These are phyloP conservation scores for Pseudopipra pipra DNA, from an alignment of 2,113 vertebrate genomes.

Conservation along the genomic window DNA sequence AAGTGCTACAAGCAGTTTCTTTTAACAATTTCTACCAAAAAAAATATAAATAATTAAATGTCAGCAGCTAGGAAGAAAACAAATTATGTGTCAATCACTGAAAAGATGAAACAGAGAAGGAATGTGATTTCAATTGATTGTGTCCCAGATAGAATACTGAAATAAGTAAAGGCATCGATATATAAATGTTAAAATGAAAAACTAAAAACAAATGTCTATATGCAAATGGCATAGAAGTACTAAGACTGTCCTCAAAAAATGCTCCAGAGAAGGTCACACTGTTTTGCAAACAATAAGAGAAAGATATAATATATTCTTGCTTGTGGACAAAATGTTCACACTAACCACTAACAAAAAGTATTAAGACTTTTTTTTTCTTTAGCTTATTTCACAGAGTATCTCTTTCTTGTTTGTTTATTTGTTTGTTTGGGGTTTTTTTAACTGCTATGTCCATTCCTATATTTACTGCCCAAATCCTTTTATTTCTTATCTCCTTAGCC, in stretches of 20 bases:
- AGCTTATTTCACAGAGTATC: neutral
- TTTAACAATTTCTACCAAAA: neutral
- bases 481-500: neutral
- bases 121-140: neutral
- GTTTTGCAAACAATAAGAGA: neutral
- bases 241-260: neutral
- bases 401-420: neutral
- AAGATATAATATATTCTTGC: neutral
- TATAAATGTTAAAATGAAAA: neutral
- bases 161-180: neutral
- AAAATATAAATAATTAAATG: neutral
- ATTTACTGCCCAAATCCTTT: neutral
- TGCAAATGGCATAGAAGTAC: neutral
- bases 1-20: neutral
- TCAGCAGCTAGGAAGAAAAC: neutral
- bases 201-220: neutral
- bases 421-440: neutral
- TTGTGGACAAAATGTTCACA: neutral
- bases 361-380: neutral
- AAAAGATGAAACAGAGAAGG: neutral
- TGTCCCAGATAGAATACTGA: neutral
- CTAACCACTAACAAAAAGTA: neutral
- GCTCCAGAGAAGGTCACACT: neutral
- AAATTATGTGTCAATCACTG: neutral
- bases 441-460: neutral